Percentiles rank a stretch among this genome's conserved stretches.
These are phyloP conservation scores for Globia sparganii DNA, from an alignment of 2,888 invertebrate genomes.

Conservation along the genomic window DNA sequence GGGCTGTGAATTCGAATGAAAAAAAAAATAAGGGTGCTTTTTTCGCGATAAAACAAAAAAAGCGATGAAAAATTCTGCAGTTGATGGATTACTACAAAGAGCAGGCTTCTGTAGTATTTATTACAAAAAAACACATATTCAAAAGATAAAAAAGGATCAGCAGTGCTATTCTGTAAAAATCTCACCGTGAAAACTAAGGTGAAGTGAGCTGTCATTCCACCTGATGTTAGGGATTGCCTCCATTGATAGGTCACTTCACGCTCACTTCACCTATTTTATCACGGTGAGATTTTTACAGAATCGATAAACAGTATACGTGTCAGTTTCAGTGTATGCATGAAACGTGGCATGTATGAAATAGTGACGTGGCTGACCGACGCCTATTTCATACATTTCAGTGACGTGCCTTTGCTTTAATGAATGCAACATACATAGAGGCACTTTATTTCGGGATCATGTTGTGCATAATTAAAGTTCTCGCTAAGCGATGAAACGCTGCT, in stretches of 20 bases:
- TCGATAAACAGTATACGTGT: too few species aligned
- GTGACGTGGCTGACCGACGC: not conserved
- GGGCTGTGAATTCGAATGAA: constrained; percentile 13
- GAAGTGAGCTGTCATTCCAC: too few species aligned
- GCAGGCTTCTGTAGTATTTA: not conserved
- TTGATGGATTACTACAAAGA: not conserved
- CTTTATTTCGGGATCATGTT: constrained; percentile 23
- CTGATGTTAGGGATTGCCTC: too few species aligned
- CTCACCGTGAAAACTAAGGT: too few species aligned
- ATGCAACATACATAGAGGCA: constrained; percentile 4
- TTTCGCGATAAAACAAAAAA: constrained; percentile 5
- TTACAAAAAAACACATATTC: not conserved
- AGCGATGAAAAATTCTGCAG: not conserved
- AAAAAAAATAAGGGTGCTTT: constrained; percentile 7
- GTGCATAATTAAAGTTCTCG: constrained; percentile 23
- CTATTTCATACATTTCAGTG: constrained; percentile 10
- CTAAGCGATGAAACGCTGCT: not conserved
- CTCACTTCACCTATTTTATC: too few species aligned
- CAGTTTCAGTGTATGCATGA: too few species aligned
- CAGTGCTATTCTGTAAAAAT: too few species aligned
- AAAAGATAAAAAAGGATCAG: not conserved
- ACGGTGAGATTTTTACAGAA: too few species aligned
- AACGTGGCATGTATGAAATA: not conserved
- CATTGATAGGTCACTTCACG: too few species aligned
- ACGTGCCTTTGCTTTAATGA: constrained; percentile 5